Evolutionary conservation across 2,888 invertebrate species (phyloP), one percentile per base, ranked within the genome.

Genomic region (Junonia oenone): DNA sequence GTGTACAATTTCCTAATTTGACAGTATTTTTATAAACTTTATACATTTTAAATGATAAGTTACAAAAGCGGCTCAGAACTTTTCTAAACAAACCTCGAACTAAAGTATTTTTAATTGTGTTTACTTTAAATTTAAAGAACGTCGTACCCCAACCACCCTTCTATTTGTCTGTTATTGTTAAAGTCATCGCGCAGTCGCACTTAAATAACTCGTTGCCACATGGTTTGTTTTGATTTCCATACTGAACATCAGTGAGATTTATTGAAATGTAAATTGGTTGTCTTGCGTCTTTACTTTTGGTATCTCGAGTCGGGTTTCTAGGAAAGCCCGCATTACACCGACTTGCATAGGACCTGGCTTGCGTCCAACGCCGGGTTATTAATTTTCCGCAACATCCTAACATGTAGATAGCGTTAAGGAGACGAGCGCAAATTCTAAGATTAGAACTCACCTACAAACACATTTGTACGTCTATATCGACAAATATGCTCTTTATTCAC

Each of bases 291-390:
- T 35, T 35, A 49, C 48, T 55, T 11, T 46, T 51, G 8, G 29
- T 31, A 45, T 17, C 22, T 45, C 13, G 38, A 31, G 37, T 13
- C 35, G 45, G 9, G 33, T 43, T 63, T 63, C 63, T 63, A 52
- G 55, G 63, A 62, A 63, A 53, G 22, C 51, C 38, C 49, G 27
- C 33, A 43, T 55, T 55, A 53, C 35, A 27, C 54, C 54, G 49
- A 51, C 15, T 37, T 43, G 59, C 55, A 54, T 45, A 13, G 17
- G 31, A 45, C 35, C 35, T 43, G 58, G 60, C 58, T 11, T 14
- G 9, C 27, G 2, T 54, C 51, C 58, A 56, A 37, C 27, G 35
- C 17, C 43, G 43, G 22, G 45, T 47, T 49, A 49, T 55, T 55
- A 52, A 55, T 51, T 51, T 52, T 37, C 37, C 31, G 48, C 29